phyloP scores from a whole-genome alignment of 1,140 invertebrate genomes.

The Bombus turneri region DNA sequence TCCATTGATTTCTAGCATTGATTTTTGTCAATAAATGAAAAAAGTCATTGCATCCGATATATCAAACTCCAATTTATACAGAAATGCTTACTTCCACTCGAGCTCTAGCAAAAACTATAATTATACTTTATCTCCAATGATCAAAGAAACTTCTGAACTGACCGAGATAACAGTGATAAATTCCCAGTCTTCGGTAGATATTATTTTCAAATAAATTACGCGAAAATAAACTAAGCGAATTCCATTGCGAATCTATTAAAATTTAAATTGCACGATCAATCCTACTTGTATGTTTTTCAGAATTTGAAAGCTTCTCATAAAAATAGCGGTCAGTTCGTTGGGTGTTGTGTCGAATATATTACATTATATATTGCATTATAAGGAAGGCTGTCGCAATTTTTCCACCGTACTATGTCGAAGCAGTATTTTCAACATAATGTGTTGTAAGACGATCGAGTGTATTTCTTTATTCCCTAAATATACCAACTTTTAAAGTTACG shows the following conservation, averaged over 20 bases:
- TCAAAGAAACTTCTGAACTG: too few species aligned
- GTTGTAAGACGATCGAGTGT: too few species aligned
- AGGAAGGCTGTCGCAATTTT: too few species aligned
- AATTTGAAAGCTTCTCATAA: neutral
- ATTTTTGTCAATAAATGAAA: neutral
- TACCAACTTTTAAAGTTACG: neutral
- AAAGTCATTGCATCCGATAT: neutral
- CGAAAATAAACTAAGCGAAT: too few species aligned
- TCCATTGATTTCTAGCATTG: neutral
- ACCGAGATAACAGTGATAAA: neutral
- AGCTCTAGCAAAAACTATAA: neutral
- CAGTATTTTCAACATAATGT: too few species aligned
- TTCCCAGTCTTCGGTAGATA: neutral
- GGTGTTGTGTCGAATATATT: too few species aligned
- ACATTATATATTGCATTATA: too few species aligned
- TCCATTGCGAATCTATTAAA: neutral
- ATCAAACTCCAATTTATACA: neutral
- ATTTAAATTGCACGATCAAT: neutral
- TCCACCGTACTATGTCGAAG: too few species aligned
- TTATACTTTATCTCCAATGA: neutral
- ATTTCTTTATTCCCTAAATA: neutral
- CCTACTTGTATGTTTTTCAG: neutral
- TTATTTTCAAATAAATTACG: neutral
- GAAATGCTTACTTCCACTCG: neutral
- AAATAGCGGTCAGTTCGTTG: neutral